These are phyloP conservation scores for Camponotus fellah DNA, from an alignment of 2,888 invertebrate species.

Conservation along the genomic window DNA sequence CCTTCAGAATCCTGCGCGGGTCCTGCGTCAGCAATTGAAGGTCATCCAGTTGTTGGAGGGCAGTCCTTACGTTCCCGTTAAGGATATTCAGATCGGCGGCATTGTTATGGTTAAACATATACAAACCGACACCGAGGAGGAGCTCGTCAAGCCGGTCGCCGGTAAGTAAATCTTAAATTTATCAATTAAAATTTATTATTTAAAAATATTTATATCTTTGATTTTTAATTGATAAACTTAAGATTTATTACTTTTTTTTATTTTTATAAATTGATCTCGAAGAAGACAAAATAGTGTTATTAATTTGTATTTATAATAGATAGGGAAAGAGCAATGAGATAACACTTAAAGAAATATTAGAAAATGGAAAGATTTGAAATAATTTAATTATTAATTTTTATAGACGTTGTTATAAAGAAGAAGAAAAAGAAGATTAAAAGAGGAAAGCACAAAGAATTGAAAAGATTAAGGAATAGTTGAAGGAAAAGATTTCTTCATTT, in stretches of 20 bases:
- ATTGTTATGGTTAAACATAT: conserved; percentile 97
- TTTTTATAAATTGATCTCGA: not conserved
- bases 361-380: too few species aligned
- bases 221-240: too few species aligned
- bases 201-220: too few species aligned
- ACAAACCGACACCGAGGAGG: conserved; percentile 92
- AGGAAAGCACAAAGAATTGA: too few species aligned
- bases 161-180: conserved; percentile 83
- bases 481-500: too few species aligned
- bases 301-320: not conserved
- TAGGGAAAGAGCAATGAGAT: too few species aligned
- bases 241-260: too few species aligned
- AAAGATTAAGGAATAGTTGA: too few species aligned
- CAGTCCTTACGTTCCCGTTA: conserved; percentile 93
- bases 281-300: not conserved
- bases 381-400: too few species aligned
- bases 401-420: too few species aligned
- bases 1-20: conserved; percentile 97
- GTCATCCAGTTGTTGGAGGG: conserved; percentile 93
- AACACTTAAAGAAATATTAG: too few species aligned
- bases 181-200: not conserved
- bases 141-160: conserved; percentile 96
- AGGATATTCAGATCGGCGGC: conserved; percentile 97
- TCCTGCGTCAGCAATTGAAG: conserved; percentile 96
- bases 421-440: too few species aligned